These are phyloP conservation scores for Microctenopoma steveboyesi DNA, from an alignment of 2,797 vertebrate genomes.

Conservation along the genomic window DNA sequence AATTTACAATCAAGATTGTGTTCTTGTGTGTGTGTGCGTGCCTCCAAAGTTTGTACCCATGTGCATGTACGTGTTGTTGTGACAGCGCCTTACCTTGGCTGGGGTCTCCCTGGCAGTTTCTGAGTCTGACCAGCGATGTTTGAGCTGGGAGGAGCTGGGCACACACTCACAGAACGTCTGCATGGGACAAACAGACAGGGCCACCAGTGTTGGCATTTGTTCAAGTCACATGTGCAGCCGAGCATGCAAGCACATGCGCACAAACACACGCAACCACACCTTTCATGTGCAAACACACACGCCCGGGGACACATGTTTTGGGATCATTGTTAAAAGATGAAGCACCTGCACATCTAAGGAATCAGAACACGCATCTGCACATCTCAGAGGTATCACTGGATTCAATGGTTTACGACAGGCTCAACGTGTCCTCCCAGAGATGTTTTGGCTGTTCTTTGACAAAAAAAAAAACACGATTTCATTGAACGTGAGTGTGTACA, in stretches of 20 bases:
- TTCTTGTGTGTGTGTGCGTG: too few relatives aligned
- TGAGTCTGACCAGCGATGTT: conserved; percentile 87
- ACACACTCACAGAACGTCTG: conserved; percentile 87
- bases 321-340: conserved; percentile 39
- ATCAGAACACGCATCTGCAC: conserved; percentile 50
- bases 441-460: conserved; percentile 33
- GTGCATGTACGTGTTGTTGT: conserved; percentile 9
- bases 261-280: conserved; percentile 41
- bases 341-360: conserved; percentile 36
- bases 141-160: conserved; percentile 85
- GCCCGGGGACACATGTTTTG: neutral
- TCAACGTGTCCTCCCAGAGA: conserved; percentile 36
- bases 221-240: conserved; percentile 70
- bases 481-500: conserved; percentile 24
- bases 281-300: conserved; percentile 25
- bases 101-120: conserved; percentile 84
- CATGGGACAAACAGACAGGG: conserved; percentile 81
- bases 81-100: conserved; percentile 83
- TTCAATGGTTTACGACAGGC: conserved; percentile 52
- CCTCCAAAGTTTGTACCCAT: neutral
- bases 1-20: too few relatives aligned
- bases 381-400: conserved; percentile 53
- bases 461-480: conserved; percentile 19
- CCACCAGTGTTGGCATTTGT: conserved; percentile 74
- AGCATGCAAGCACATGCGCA: conserved; percentile 69